Conservation (phyloP, 2,888 invertebrate genomes). For the Trichopria drosophilae region DNA sequence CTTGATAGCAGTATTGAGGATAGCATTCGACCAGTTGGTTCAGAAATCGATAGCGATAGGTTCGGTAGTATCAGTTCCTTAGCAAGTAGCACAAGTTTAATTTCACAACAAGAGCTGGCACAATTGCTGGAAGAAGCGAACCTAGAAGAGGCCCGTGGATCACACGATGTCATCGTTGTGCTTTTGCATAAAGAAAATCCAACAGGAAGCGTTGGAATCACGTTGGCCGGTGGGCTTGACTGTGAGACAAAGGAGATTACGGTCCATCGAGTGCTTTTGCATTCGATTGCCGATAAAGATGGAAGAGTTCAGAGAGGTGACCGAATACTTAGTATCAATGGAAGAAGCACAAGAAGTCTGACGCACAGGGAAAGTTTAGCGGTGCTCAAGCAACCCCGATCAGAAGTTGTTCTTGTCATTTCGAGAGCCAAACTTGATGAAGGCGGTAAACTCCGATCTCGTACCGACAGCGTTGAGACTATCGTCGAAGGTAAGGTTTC, state of each 20-base stretch:
- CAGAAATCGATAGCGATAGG: conserved; percentile 54
- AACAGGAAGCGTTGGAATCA: conserved; percentile 81
- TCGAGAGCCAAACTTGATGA: conserved; percentile 60
- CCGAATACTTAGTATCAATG: conserved; percentile 86
- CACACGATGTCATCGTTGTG: conserved; percentile 66
- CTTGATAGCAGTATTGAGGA: conserved; percentile 62
- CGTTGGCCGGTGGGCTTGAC: conserved; percentile 85
- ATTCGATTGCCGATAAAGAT: conserved; percentile 84
- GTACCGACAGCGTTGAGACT: conserved; percentile 54
- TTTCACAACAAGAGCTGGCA: conserved; percentile 66
- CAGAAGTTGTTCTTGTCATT: conserved; percentile 73
- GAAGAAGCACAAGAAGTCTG: conserved; percentile 77
- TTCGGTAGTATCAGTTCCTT: conserved; percentile 64
- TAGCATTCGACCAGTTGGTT: conserved; percentile 42
- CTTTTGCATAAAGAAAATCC: conserved; percentile 69
- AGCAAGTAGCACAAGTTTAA: conserved; percentile 63
- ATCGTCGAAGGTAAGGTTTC: conserved; percentile 54
- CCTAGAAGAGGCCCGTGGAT: conserved; percentile 62
- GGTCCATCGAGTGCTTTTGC: conserved; percentile 83
- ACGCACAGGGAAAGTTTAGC: conserved; percentile 86
- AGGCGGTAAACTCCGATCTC: conserved; percentile 39
- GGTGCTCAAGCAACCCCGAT: conserved; percentile 78
- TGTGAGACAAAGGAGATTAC: conserved; percentile 91
- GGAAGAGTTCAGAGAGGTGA: conserved; percentile 85
- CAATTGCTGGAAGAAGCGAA: conserved; percentile 70